Percentiles rank a stretch among this genome's conserved stretches.
phyloP scores from a whole-genome alignment of 2,113 vertebrate species.

The Ovis aries region ARS-UI_Ramb_v3.0 NC_056069.1:19290501-19291000 shows the following conservation, averaged over 20 bases:
- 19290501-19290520: background rate
- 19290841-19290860: background rate
- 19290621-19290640: background rate
- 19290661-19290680: background rate
- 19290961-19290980: background rate
- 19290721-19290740: background rate
- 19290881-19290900: background rate
- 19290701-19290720: background rate
- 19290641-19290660: background rate
- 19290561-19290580: background rate
- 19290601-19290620: background rate
- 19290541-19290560: background rate
- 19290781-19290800: background rate
- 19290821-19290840: background rate
- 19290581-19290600: background rate
- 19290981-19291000: background rate
- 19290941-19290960: slow-evolving; percentile 4
- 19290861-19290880: background rate
- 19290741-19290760: background rate
- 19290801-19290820: background rate
- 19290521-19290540: background rate
- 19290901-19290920: background rate
- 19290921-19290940: background rate
- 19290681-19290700: background rate
- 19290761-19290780: background rate